phyloP scores from a whole-genome alignment of 2,888 invertebrate genomes.

The Mesochorus sp. region DNA sequence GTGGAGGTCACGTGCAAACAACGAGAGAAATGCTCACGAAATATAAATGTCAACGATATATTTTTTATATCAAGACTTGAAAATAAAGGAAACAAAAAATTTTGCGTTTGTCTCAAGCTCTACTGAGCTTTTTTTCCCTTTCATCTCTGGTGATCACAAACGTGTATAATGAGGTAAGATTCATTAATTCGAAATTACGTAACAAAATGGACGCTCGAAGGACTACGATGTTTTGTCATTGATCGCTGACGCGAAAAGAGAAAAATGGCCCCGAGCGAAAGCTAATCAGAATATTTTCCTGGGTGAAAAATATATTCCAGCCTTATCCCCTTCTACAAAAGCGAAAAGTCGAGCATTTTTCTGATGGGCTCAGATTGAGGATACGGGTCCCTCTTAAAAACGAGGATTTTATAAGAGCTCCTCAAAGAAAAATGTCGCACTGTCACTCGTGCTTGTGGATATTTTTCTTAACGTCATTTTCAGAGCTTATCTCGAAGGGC shows the following conservation, averaged over 20 bases:
- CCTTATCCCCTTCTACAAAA: too few relatives aligned
- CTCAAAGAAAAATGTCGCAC: constrained; percentile 31
- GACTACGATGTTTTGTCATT: neutral
- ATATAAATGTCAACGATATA: too few relatives aligned
- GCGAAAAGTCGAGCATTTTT: constrained; percentile 35
- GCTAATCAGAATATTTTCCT: constrained; percentile 21
- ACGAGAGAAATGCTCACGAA: neutral
- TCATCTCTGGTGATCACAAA: too few relatives aligned
- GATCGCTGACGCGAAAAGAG: neutral
- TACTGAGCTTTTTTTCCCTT: neutral
- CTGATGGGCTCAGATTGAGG: constrained; percentile 2
- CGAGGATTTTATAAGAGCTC: constrained; percentile 34
- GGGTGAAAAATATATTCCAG: constrained; percentile 27
- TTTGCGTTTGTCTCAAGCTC: neutral
- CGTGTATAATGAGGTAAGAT: neutral
- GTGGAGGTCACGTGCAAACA: neutral
- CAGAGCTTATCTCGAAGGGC: constrained; percentile 50
- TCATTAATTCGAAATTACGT: constrained; percentile 3
- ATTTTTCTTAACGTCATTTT: constrained; percentile 60
- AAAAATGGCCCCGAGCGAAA: neutral
- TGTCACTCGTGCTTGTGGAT: constrained; percentile 40
- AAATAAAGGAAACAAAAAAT: neutral
- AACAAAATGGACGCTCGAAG: neutral
- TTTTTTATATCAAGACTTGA: neutral
- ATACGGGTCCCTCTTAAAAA: constrained; percentile 24